These are phyloP conservation scores for Orchestes rusci DNA, from an alignment of 2,888 invertebrate species.

Conservation along the genomic window DNA sequence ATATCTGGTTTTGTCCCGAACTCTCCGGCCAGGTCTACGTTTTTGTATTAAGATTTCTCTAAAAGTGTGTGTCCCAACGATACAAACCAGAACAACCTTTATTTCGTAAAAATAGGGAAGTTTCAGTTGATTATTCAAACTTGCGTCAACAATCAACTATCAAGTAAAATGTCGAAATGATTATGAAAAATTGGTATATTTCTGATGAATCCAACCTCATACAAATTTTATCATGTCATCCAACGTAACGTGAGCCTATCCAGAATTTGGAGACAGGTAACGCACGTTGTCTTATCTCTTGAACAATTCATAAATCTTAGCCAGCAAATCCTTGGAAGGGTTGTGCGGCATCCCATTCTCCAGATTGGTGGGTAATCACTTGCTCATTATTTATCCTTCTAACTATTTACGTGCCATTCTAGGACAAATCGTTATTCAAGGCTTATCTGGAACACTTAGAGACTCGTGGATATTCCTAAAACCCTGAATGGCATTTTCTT, in stretches of 20 bases:
- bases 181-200: too few relatives aligned
- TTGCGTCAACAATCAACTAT: too few relatives aligned
- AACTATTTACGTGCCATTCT: constrained; percentile 32
- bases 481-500: constrained; percentile 28
- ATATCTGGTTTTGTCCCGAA: too few relatives aligned
- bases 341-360: constrained; percentile 33
- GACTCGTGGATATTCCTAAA: constrained; percentile 28
- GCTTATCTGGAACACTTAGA: constrained; percentile 31
- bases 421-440: constrained; percentile 31
- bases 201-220: too few relatives aligned
- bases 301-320: constrained; percentile 43
- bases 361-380: constrained; percentile 43
- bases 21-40: too few relatives aligned
- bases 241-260: constrained; percentile 6
- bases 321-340: constrained; percentile 20
- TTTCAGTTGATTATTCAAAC: too few relatives aligned
- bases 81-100: too few relatives aligned
- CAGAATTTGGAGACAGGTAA: constrained; percentile 37
- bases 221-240: too few relatives aligned
- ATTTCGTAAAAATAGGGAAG: too few relatives aligned
- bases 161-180: too few relatives aligned
- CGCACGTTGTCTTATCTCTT: constrained; percentile 41
- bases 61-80: too few relatives aligned
- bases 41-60: too few relatives aligned
- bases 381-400: constrained; percentile 39